Conservation (phyloP, 2,797 vertebrate species). For the Acanthopagrus latus region DNA sequence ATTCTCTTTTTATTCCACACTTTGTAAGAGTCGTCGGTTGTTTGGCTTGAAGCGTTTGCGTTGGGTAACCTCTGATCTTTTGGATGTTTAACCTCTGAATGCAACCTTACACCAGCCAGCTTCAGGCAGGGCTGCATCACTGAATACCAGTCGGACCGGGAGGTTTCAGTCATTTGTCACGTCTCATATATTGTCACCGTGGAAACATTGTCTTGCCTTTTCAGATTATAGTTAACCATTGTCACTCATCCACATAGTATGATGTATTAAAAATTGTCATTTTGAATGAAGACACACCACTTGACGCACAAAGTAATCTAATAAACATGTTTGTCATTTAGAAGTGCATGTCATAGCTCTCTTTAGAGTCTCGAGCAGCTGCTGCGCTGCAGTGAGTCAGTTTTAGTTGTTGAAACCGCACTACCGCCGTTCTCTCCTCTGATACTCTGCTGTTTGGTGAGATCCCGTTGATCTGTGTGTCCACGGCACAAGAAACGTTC, state of each 20-base stretch:
- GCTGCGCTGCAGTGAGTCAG: constrained; percentile 31
- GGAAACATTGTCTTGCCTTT: constrained; percentile 62
- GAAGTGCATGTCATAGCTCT: constrained; percentile 61
- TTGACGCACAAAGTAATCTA: constrained; percentile 57
- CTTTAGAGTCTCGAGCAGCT: constrained; percentile 24
- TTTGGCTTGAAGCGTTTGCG: constrained; percentile 58
- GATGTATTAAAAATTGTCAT: constrained; percentile 58
- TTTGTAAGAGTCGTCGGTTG: constrained; percentile 57
- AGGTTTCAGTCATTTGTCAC: constrained; percentile 30
- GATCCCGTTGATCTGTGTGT: constrained; percentile 48
- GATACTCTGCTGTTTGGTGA: constrained; percentile 34
- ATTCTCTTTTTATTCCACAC: constrained; percentile 80
- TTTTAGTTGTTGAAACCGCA: constrained; percentile 55
- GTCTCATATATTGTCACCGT: constrained; percentile 42
- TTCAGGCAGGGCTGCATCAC: constrained; percentile 46
- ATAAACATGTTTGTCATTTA: constrained; percentile 50
- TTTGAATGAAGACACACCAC: constrained; percentile 52
- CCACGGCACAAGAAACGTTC: constrained; percentile 52
- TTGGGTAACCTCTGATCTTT: constrained; percentile 23
- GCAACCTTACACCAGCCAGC: constrained; percentile 49
- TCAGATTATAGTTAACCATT: constrained; percentile 64
- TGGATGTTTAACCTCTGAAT: constrained; percentile 45
- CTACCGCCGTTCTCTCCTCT: constrained; percentile 18
- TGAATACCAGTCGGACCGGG: constrained; percentile 22
- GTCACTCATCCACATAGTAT: constrained; percentile 53